Evolutionary conservation across 2,888 invertebrate genomes (phyloP), one percentile per base, ranked within the genome.

Genomic region (Ophion ellenae): DNA sequence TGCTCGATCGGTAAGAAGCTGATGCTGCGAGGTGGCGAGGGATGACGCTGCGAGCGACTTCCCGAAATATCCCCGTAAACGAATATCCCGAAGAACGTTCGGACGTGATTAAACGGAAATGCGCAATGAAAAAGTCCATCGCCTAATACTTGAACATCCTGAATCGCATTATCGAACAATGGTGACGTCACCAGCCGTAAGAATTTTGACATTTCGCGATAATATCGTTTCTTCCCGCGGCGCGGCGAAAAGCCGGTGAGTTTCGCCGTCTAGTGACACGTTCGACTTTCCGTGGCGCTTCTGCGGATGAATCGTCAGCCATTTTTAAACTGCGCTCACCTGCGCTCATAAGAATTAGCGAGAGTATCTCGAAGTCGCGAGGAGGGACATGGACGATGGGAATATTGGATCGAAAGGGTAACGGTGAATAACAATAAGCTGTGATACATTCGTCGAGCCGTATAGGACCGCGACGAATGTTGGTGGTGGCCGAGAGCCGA

Each of bases 271-370:
- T 53, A 53, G 53, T 17, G 14, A 83, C 32, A n/a, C 71, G 75
- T 17, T 17, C 24, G 14, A 57, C 10, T 63, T 74, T 87, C 84
- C 86, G 83, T 88, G 89, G 76, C 88, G 83, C 77, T 88, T 88
- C 85, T 84, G 80, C 87, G 87, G 87, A 89, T 87, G 84, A 88
- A 88, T 87, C 85, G 85, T 90, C 91, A 92, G 92, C 92, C 92
- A 92, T 92, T 92, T 92, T 92, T 92, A 92, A 92, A 92, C 92
- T 90, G 90, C 53, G 53, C 92, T 91, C 90, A 90, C 89, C 89
- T 90, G 90, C 90, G 90, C 89, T 90, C 79, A 88, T 89, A 90
- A 85, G 85, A 87, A 85, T 24, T 86, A 86, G 84, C 78, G 80
- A 81, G 81, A 70, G 79, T 71, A 77, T 87, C 85, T 87, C 86